phyloP scores from a whole-genome alignment of 23 tunicate species.

The Aplidium turbinatum region DNA sequence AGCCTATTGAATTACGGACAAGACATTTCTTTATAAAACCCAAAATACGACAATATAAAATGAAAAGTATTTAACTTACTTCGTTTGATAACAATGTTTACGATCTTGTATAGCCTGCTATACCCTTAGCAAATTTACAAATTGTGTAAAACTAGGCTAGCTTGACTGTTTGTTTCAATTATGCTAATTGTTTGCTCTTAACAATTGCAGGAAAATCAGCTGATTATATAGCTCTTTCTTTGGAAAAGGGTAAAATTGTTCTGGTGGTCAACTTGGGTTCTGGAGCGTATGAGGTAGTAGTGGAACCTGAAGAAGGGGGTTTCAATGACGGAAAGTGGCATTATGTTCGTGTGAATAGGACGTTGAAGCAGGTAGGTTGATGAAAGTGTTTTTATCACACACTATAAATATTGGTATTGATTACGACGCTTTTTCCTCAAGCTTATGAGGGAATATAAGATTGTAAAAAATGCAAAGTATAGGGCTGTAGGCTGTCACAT shows the following conservation, averaged over 20 bases:
- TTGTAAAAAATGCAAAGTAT: too few relatives aligned
- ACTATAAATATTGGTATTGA: too few relatives aligned
- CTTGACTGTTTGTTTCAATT: too few relatives aligned
- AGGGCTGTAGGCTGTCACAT: too few relatives aligned
- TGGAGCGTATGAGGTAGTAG: slow-evolving; percentile 48
- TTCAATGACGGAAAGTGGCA: slow-evolving; percentile 83
- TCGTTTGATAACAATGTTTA: background rate
- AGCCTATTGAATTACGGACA: too few relatives aligned
- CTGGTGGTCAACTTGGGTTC: slow-evolving; percentile 76
- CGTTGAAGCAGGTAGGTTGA: slow-evolving; percentile 44
- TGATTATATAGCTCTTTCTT: slow-evolving; percentile 59
- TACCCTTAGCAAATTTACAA: background rate
- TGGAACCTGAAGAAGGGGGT: slow-evolving; percentile 38
- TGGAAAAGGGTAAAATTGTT: slow-evolving; percentile 45
- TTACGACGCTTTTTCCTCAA: too few relatives aligned
- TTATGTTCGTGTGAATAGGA: slow-evolving; percentile 46
- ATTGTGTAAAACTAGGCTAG: too few relatives aligned
- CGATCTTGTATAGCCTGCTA: background rate
- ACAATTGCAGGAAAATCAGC: slow-evolving; percentile 82
- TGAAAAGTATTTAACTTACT: background rate
- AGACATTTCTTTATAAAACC: too few relatives aligned
- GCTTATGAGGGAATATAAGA: too few relatives aligned
- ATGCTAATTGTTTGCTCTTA: too few relatives aligned
- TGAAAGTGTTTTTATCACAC: too few relatives aligned
- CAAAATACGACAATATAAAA: too few relatives aligned